phyloP scores from a whole-genome alignment of 1,140 invertebrate genomes.

The Brachionus asplanchnoidis region DNA sequence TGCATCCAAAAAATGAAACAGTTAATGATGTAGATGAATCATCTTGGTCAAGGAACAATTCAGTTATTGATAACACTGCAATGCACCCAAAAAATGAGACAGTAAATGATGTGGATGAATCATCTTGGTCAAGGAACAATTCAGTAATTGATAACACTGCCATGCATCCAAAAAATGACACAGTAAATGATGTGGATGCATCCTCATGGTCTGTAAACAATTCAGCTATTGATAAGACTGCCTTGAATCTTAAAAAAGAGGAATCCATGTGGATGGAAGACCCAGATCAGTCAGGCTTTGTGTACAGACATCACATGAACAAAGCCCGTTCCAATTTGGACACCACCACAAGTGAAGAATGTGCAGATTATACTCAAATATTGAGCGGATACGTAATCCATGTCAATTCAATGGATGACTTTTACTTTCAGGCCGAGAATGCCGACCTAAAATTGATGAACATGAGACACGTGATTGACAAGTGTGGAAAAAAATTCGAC shows the following conservation, averaged over 20 bases:
- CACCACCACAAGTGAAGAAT: not conserved
- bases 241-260: not conserved
- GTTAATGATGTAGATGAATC: not conserved
- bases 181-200: not conserved
- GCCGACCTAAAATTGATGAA: slow-evolving; percentile 27
- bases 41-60: too few species aligned
- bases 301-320: not conserved
- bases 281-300: not conserved
- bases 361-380: not conserved
- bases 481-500: not conserved
- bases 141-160: not conserved
- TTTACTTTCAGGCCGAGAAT: slow-evolving; percentile 24
- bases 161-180: not conserved
- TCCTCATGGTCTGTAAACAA: not conserved
- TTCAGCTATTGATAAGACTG: not conserved
- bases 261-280: not conserved
- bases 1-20: not conserved
- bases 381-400: not conserved
- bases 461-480: slow-evolving; percentile 22
- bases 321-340: not conserved
- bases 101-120: not conserved
- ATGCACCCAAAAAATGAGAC: not conserved
- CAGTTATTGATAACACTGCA: too few species aligned
- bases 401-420: slow-evolving; percentile 32
- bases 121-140: not conserved